These are phyloP conservation scores for Peromyscus aztecus DNA, from an alignment of 2,797 vertebrate genomes.

Conservation along the genomic window DNA sequence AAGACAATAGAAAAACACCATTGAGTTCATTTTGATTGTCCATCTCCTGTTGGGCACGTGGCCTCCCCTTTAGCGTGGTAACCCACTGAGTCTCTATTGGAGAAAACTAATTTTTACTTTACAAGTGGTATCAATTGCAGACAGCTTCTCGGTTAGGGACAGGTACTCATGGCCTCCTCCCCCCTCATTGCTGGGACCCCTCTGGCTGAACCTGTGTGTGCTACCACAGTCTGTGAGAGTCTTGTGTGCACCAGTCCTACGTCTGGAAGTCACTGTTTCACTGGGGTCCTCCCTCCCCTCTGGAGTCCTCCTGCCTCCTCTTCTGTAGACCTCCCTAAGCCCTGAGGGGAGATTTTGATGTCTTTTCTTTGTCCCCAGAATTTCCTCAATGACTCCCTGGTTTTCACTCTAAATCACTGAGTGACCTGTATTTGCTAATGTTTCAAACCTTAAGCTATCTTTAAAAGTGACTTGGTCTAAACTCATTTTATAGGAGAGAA, in stretches of 20 bases:
- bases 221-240: neutral
- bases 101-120: neutral
- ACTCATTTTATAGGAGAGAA: neutral
- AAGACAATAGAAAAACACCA: neutral
- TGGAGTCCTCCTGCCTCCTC: neutral
- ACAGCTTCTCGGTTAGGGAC: neutral
- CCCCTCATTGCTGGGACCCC: neutral
- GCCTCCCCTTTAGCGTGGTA: too few species aligned
- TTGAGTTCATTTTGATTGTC: neutral
- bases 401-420: neutral
- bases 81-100: neutral
- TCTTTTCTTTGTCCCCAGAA: neutral
- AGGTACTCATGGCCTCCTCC: too few species aligned
- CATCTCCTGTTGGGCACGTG: neutral
- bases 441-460: constrained; percentile 1
- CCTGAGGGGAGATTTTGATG: too few species aligned
- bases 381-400: neutral
- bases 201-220: too few species aligned
- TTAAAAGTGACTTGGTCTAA: neutral
- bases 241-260: neutral
- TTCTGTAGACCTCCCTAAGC: neutral
- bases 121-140: neutral
- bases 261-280: neutral
- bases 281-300: neutral
- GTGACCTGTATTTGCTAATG: neutral